Evolutionary conservation across 2,888 invertebrate species (phyloP).

Genomic region (Aphrophora alni): DNA sequence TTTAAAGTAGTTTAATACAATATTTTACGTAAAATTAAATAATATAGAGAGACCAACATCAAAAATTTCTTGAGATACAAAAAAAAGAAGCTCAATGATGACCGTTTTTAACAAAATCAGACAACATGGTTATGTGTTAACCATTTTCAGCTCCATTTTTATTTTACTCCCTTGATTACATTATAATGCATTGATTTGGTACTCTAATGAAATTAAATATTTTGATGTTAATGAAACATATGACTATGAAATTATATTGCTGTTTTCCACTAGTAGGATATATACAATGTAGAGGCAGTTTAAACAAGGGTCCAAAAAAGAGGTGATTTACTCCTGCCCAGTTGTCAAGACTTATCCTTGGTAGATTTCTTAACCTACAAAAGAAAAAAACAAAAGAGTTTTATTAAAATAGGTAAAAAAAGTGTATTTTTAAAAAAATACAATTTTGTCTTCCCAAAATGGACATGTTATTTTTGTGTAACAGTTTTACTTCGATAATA

Average conservation of each 20-base stretch:
- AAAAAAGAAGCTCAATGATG: too few species aligned
- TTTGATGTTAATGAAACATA: background rate
- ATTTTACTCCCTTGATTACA: background rate
- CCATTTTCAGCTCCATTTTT: background rate
- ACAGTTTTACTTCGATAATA: too few species aligned
- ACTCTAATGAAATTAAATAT: background rate
- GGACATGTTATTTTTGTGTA: too few species aligned
- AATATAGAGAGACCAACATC: too few species aligned
- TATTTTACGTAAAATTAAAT: too few species aligned
- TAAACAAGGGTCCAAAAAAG: slow-evolving; percentile 38
- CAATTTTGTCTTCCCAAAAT: too few species aligned
- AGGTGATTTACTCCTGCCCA: slow-evolving; percentile 15
- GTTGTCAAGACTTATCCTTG: slow-evolving; percentile 45
- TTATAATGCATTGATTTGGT: background rate
- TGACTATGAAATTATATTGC: too few species aligned
- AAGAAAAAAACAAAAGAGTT: background rate
- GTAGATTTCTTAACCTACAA: slow-evolving; percentile 43
- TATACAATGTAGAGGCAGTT: slow-evolving; percentile 2
- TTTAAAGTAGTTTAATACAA: too few species aligned
- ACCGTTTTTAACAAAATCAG: background rate
- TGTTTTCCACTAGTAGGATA: background rate
- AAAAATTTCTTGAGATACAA: too few species aligned
- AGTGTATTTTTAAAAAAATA: too few species aligned
- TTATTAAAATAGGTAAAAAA: too few species aligned
- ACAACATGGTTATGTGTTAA: background rate